Base-by-base conservation (phyloP, 2,888 invertebrate species). In the Glaucopsyche alexis region DNA sequence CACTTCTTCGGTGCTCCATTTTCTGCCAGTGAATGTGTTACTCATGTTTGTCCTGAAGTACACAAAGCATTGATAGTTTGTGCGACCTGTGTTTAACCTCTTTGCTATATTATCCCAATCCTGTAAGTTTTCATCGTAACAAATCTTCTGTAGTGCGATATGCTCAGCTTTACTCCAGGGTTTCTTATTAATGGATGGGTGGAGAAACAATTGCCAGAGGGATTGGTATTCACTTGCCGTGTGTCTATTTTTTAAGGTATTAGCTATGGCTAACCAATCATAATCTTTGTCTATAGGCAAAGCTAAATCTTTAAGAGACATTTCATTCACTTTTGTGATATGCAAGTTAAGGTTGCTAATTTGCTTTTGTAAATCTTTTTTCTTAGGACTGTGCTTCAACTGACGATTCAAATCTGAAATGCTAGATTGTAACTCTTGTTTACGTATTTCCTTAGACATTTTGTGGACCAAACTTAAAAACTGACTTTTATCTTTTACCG, bases 1-100 rank as follows among this genome's bases (percentile, higher is more conserved):
- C 79, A 97, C 96, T 83, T 98, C 98, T 67, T 94, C 93, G 13
- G 86, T 81, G 0, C 94, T 93, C 96, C 97, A 98, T 76, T 93
- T 94, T 1, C 84, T 85, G 1, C 86, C 84, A 45, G 79, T 81
- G 7, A 80, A 80, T 14, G 80, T 79, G 49, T 82, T 86, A 64
- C 81, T 82, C 79, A 94, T 86, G 55, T 93, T 93, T 2, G 94
- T 94, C 69, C 94, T 93, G 80, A 94, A 95, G 79, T 95, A 95
- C 4, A 95, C 93, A 83, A 95, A 96, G 79, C 96, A 95, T 78
- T 96, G 95, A 80, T 95, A 96, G 0, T 94, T 95, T 0, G 95
- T 94, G 71, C 97, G 92, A 7, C 91, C 88, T 2, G 94, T 94
- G 0, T 87, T 85, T 14, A 97, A 82, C 77, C 91, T 82, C 13